A percentile compares a stretch with the other conserved stretches of the same genome.
These are phyloP conservation scores for Asarcornis scutulata DNA, from an alignment of 2,113 vertebrate genomes.

Conservation along the genomic window DNA sequence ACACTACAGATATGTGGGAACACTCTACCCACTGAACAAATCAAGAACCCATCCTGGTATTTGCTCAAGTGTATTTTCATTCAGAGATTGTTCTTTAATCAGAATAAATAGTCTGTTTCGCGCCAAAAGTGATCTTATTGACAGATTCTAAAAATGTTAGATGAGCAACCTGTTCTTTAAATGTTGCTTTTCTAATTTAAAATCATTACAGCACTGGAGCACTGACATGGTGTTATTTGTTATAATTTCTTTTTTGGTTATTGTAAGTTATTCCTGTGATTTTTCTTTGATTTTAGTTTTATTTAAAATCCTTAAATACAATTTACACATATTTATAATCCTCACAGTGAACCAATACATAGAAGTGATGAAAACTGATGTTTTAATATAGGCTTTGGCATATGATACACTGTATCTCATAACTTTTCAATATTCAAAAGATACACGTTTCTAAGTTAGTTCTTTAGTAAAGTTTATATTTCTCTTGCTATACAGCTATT, in stretches of 20 bases:
- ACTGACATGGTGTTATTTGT: conserved; percentile 75
- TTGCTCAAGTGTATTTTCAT: conserved; percentile 44
- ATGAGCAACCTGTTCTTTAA: conserved; percentile 71
- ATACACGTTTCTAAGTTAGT: conserved; percentile 1
- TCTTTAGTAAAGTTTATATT: background rate
- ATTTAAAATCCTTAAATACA: conserved; percentile 71
- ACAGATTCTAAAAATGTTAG: conserved; percentile 78
- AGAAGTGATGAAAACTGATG: conserved; percentile 1
- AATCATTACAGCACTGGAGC: conserved; percentile 71
- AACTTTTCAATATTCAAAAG: conserved; percentile 23
- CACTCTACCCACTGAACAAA: conserved; percentile 12
- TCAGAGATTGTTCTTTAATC: conserved; percentile 67
- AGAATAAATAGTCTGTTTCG: conserved; percentile 76
- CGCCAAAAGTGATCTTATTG: conserved; percentile 71
- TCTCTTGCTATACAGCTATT: background rate
- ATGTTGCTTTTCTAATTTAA: conserved; percentile 76
- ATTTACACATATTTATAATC: conserved; percentile 59
- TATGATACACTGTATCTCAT: background rate
- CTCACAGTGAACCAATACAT: background rate
- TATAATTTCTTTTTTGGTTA: conserved; percentile 77
- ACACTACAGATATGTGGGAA: background rate
- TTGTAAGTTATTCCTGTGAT: conserved; percentile 52
- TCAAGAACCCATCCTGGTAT: conserved; percentile 18
- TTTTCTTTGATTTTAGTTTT: conserved; percentile 72
- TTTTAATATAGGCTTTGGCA: conserved; percentile 27